A percentile compares a stretch with the other conserved stretches of the same genome.
Evolutionary conservation across 2,888 invertebrate genomes (phyloP).

Genomic region (Archips xylosteana): DNA sequence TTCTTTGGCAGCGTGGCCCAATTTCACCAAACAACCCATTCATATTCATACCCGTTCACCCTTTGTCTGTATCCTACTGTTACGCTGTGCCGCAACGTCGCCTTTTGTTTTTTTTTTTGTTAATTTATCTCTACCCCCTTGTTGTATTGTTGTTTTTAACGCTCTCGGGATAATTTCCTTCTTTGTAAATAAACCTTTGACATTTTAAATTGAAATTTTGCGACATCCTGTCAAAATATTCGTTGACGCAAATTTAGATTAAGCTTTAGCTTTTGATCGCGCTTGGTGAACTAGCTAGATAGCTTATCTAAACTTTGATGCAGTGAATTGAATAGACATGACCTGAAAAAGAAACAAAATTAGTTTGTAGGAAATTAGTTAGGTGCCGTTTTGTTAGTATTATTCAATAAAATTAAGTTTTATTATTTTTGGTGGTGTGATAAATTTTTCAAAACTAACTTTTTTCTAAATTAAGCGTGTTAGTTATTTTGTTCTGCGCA

Average conservation of each 20-base stretch:
- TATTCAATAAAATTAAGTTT: too few species aligned
- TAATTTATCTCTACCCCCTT: slow-evolving; percentile 54
- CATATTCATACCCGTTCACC: slow-evolving; percentile 81
- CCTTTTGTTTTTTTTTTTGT: slow-evolving; percentile 69
- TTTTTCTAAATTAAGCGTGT: too few species aligned
- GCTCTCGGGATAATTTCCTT: slow-evolving; percentile 27
- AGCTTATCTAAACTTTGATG: too few species aligned
- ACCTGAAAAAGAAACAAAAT: too few species aligned
- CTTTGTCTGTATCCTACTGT: slow-evolving; percentile 61
- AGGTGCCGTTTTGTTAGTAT: too few species aligned
- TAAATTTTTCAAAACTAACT: too few species aligned
- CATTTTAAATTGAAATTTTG: slow-evolving; percentile 18
- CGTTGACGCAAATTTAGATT: background rate
- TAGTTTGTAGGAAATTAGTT: too few species aligned
- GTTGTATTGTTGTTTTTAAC: slow-evolving; percentile 37
- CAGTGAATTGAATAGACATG: too few species aligned
- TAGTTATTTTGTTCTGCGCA: too few species aligned
- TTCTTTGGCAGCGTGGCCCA: slow-evolving; percentile 60
- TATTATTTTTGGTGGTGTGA: too few species aligned
- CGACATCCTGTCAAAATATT: background rate
- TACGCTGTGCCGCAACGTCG: slow-evolving; percentile 20
- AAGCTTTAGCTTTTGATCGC: background rate
- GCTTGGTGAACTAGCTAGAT: too few species aligned
- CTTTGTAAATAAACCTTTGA: background rate
- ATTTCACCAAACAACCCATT: slow-evolving; percentile 77